A percentile compares a stretch with the other conserved stretches of the same genome.
Evolutionary conservation across 2,888 invertebrate species (phyloP).

Genomic region (Digitonthophagus gazella): DNA sequence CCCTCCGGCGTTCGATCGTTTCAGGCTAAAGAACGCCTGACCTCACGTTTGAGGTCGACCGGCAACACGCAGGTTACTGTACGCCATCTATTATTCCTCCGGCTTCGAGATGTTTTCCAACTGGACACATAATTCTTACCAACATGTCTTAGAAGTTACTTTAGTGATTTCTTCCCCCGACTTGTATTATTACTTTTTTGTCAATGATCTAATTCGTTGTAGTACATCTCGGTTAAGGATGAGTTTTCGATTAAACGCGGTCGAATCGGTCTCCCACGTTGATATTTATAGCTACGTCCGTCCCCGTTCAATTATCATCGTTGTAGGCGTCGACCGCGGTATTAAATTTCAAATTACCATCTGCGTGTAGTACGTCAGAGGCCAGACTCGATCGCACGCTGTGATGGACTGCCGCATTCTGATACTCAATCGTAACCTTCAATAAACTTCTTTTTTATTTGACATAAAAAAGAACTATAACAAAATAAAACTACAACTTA

Average conservation of each 20-base stretch:
- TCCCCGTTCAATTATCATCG: conserved; percentile 27
- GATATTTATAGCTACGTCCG: conserved; percentile 14
- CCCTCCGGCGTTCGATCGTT: neutral
- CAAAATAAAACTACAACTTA: no score
- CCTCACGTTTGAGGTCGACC: neutral
- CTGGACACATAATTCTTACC: neutral
- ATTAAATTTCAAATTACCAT: conserved; percentile 31
- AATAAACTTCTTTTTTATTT: neutral
- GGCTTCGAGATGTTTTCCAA: neutral
- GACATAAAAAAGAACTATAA: no score
- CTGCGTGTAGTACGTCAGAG: conserved; percentile 28
- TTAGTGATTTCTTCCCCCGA: no score
- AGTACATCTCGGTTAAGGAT: neutral
- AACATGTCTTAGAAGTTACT: neutral
- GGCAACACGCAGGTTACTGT: neutral
- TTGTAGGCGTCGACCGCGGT: conserved; percentile 30
- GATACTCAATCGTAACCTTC: neutral
- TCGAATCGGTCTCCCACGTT: conserved; percentile 2
- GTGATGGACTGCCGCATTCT: conserved; percentile 30
- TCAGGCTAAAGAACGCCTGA: neutral
- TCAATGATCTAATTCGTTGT: neutral
- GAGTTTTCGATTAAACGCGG: conserved; percentile 4
- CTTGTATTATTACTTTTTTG: neutral
- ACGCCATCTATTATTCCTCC: neutral
- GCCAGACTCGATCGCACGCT: conserved; percentile 23